Evolutionary conservation across 2,797 vertebrate species (phyloP).

Genomic region (Paramormyrops hopkinsi): DNA sequence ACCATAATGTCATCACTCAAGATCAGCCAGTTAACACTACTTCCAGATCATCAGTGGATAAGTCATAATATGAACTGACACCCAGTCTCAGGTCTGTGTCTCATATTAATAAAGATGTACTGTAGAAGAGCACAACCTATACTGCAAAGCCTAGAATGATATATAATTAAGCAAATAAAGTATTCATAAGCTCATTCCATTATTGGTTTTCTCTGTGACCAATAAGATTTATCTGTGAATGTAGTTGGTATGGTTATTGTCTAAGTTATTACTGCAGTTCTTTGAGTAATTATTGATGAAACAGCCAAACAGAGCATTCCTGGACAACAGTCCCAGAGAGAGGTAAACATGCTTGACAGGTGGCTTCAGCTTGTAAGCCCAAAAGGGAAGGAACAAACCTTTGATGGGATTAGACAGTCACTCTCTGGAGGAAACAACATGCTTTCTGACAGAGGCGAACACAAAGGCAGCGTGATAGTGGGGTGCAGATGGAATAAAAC

Average conservation of each 20-base stretch:
- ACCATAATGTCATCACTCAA: conserved; percentile 27
- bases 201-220: background rate
- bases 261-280: conserved; percentile 51
- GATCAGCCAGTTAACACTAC: conserved; percentile 12
- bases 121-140: background rate
- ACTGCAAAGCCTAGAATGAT: background rate
- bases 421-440: conserved; percentile 36
- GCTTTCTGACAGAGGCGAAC: conserved; percentile 43
- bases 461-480: conserved; percentile 39
- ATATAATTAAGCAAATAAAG: background rate
- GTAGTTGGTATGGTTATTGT: conserved; percentile 50
- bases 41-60: background rate
- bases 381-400: conserved; percentile 47
- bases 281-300: conserved; percentile 43
- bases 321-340: conserved; percentile 40
- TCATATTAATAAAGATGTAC: background rate
- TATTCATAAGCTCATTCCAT: background rate
- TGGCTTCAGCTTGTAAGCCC: conserved; percentile 35
- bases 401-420: conserved; percentile 59
- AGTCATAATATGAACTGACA: background rate
- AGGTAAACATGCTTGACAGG: conserved; percentile 35
- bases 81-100: background rate
- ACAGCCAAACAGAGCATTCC: conserved; percentile 27
- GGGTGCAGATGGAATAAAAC: conserved; percentile 51
- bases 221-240: conserved; percentile 36